Evolutionary conservation across 2,888 invertebrate species (phyloP), one percentile per base, ranked within the genome.

Genomic region (Prostheceraeus crozeri): DNA sequence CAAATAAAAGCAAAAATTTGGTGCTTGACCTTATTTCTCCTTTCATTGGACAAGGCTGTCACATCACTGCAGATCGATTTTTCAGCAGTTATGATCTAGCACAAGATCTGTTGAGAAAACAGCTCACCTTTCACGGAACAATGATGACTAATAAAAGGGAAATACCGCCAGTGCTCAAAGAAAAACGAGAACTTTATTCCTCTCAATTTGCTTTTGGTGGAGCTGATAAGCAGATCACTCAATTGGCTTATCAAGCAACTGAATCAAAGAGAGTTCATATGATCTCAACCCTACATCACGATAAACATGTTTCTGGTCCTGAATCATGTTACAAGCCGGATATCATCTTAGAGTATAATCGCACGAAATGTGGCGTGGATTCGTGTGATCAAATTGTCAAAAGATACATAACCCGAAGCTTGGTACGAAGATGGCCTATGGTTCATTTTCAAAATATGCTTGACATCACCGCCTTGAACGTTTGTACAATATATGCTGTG

Each of bases 261-360:
- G 40, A 16, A 14, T 40, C 40, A 40, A 40, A 40, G 6, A 40
- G 19, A 4, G 40, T 40, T 16, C 19, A 16, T 14, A 33, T 40
- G 40, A 14, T 40, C 40, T 40, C n/a, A 40, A 40, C 40, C 19
- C 40, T 40, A 16, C 40, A 40, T 40, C 40, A 40, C 40, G n/a
- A 40, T 40, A 40, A 40, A 21, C 6, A 40, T 14, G 14, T 40
- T 16, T 40, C 40, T 8, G 40, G 19, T 16, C 14, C 40, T 14
- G 40, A 40, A 14, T 21, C 14, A 16, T n/a, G n/a, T n/a, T 16
- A 6, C 40, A 40, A 40, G 40, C 40, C 40, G 19, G 40, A 40
- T 16, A 4, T 40, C 14, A 40, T 40, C 19, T 16, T 40, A 21
- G 14, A 16, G 16, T 4, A 40, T 21, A 40, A 40, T 21, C 14